A percentile compares a stretch with the other conserved stretches of the same genome.
These are phyloP conservation scores for Callaeas wilsoni DNA, from an alignment of 2,113 vertebrate genomes.

Conservation along the genomic window DNA sequence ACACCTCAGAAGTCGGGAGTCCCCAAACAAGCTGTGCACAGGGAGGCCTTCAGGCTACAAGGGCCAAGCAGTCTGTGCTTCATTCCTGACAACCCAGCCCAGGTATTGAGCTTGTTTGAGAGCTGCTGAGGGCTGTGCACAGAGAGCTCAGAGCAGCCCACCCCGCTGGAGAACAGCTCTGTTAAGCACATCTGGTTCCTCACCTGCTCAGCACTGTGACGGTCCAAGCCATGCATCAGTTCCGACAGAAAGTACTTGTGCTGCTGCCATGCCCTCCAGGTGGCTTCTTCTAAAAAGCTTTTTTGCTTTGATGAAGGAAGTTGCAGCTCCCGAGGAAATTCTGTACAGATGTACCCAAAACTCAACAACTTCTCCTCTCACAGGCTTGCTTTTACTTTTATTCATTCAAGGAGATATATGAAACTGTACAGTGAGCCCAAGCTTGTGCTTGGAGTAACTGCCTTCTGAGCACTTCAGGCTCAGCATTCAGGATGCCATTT, in stretches of 20 bases:
- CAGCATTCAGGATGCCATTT: neutral
- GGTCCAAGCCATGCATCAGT: neutral
- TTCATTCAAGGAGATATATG: neutral
- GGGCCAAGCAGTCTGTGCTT: neutral
- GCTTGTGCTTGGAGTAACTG: neutral
- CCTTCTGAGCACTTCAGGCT: neutral
- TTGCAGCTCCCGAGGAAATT: neutral
- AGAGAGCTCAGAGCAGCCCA: neutral
- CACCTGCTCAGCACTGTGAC: neutral
- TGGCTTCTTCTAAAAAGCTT: neutral
- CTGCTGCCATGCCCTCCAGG: neutral
- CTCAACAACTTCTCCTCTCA: neutral
- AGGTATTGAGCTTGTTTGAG: neutral
- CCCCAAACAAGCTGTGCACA: neutral
- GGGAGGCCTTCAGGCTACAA: neutral
- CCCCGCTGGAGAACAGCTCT: neutral
- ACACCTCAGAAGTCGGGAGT: neutral
- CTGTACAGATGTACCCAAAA: neutral
- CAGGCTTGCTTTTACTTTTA: neutral
- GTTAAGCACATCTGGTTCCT: neutral
- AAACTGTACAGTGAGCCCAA: neutral
- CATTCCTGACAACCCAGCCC: neutral
- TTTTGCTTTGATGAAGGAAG: neutral
- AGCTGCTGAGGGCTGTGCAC: neutral
- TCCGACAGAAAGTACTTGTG: neutral